phyloP scores from a whole-genome alignment of 2,888 invertebrate genomes.

The Polydrusus tereticollis region DNA sequence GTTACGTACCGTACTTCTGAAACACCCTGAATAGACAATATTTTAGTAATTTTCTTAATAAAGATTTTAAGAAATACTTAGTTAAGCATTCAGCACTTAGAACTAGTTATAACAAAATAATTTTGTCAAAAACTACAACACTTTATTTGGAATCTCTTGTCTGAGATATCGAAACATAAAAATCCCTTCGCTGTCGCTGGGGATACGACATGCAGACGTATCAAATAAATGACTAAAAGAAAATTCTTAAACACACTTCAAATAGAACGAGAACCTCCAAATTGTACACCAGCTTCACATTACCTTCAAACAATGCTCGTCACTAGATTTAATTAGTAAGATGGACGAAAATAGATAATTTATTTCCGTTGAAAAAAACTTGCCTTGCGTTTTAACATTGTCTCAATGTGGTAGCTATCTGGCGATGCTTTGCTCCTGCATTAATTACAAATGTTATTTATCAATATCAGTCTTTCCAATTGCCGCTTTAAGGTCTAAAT shows the following conservation, averaged over 20 bases:
- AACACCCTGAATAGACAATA: too few species aligned
- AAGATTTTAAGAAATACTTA: too few species aligned
- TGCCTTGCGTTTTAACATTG: conserved; percentile 4
- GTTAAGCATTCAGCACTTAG: too few species aligned
- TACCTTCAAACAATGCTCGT: conserved; percentile 5
- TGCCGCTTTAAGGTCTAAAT: background rate
- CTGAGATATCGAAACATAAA: too few species aligned
- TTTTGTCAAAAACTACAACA: too few species aligned
- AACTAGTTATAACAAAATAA: too few species aligned
- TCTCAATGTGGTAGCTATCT: conserved; percentile 11
- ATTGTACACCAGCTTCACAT: background rate
- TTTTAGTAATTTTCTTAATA: too few species aligned
- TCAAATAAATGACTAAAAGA: too few species aligned
- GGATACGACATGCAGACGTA: too few species aligned
- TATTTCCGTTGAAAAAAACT: conserved; percentile 14
- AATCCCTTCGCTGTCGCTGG: too few species aligned
- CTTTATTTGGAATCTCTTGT: too few species aligned
- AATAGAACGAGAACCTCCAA: background rate
- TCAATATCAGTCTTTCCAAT: conserved; percentile 10
- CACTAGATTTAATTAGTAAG: conserved; percentile 19
- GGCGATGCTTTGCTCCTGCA: conserved; percentile 10
- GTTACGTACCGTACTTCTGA: too few species aligned
- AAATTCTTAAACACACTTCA: background rate
- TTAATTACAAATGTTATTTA: conserved; percentile 22
- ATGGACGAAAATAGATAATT: conserved; percentile 21